These are phyloP conservation scores for Diorhabda elongata DNA, from an alignment of 1,140 invertebrate genomes.

Conservation along the genomic window DNA sequence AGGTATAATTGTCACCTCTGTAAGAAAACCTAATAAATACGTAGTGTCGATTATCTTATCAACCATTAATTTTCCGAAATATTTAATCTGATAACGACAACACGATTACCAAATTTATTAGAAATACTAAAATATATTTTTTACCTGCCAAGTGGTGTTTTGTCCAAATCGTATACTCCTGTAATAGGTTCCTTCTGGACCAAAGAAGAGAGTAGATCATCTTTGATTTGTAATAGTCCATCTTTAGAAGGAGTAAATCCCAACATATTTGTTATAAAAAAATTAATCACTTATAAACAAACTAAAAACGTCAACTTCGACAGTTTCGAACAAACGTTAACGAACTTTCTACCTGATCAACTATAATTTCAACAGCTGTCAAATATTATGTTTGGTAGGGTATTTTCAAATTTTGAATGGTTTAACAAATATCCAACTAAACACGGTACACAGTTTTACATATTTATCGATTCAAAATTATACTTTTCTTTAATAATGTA, in stretches of 20 bases:
- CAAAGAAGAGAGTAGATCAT: constrained; percentile 55
- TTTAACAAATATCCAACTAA: neutral
- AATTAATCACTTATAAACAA: constrained; percentile 12
- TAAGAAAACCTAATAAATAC: no score
- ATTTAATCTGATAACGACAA: neutral
- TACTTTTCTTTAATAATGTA: constrained; percentile 18
- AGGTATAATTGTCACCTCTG: no score
- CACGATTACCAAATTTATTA: neutral
- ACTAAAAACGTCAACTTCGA: constrained; percentile 8
- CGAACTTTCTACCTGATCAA: constrained; percentile 20
- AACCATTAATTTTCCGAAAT: no score
- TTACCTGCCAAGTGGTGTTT: constrained; percentile 67
- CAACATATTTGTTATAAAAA: constrained; percentile 30
- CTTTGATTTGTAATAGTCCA: constrained; percentile 59
- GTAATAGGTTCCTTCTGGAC: constrained; percentile 61
- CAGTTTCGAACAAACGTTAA: constrained; percentile 7
- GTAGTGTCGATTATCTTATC: no score
- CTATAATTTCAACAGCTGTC: constrained; percentile 26
- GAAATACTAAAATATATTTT: constrained; percentile 5
- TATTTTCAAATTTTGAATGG: constrained; percentile 18
- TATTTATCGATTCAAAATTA: constrained; percentile 18
- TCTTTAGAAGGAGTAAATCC: constrained; percentile 43
- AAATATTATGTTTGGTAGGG: constrained; percentile 23
- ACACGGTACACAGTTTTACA: constrained; percentile 19
- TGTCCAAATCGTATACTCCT: constrained; percentile 63